Evolutionary conservation across 2,797 vertebrate genomes (phyloP), one percentile per base, ranked within the genome.

Genomic region (Notolabrus celidotus): DNA sequence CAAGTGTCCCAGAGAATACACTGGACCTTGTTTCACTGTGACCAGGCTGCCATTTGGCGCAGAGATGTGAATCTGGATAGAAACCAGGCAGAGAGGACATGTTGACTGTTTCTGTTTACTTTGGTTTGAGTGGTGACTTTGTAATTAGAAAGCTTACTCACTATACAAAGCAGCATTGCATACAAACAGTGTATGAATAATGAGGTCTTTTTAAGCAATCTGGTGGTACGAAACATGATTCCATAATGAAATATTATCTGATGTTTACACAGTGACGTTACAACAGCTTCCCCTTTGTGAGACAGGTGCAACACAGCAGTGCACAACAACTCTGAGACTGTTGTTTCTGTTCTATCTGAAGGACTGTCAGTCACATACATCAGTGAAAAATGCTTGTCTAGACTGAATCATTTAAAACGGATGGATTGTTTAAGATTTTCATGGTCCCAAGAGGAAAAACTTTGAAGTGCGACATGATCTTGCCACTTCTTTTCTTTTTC

Each of bases 1-100:
- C 79, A 20, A 1, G 71, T 73, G 55, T 71, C 83, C 25, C 27
- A 64, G 52, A 36, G 52, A 77, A 83, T 34, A 79, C 76, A 83
- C 73, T 64, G 59, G 59, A 73, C 58, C 42, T 66, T 71, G 66
- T 80, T 84, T 66, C 27, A 23, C 12, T 31, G 67, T 8, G 57
- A 57, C 46, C 57, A 42, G 1, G 7, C 45, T 39, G 42, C 52
- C 59, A 65, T 67, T 56, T 71, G 53, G 39, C 34, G 55, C 54
- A 51, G 52, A 58, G 53, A 69, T 54, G 65, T 56, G 79, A 86
- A 49, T 75, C 45, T 67, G 59, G 56, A 39, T 27, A 56, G 56
- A 71, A 55, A 57, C 33, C 56, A 5, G 2, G 1, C 2, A 20
- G 2, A 9, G 34, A 47, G 68, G 65, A 20, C 58, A 25, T 50